These are phyloP conservation scores for Rattus rattus DNA, from an alignment of 2,113 vertebrate species.

Conservation along the genomic window DNA sequence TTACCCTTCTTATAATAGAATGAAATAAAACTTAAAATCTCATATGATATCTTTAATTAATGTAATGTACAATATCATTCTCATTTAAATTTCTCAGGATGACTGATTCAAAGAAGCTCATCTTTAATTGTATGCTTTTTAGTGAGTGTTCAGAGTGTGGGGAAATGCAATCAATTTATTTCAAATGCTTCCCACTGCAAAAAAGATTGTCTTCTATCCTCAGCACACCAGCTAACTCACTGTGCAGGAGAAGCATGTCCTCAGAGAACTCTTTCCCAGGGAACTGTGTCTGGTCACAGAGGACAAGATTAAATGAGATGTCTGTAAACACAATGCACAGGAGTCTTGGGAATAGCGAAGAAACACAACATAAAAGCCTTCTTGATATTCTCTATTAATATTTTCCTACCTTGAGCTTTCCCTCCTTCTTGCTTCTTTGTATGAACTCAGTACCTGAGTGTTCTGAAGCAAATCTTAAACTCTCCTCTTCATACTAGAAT, in stretches of 20 bases:
- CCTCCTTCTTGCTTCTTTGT: background rate
- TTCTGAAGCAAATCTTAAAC: background rate
- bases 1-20: background rate
- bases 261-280: background rate
- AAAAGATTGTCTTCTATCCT: background rate
- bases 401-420: background rate
- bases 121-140: background rate
- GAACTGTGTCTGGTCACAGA: background rate
- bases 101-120: background rate
- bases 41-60: background rate
- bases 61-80: background rate
- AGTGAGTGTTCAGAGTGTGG: background rate
- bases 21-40: background rate
- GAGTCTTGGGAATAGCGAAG: background rate
- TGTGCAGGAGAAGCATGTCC: background rate
- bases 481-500: background rate
- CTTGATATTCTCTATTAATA: background rate
- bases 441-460: background rate
- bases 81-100: background rate
- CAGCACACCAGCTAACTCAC: background rate
- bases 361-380: background rate
- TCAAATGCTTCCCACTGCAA: background rate
- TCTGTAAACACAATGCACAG: background rate
- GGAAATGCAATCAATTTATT: background rate
- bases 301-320: background rate